Evolutionary conservation across 2,888 invertebrate species (phyloP), one percentile per base, ranked within the genome.

Genomic region (Thereva unica): DNA sequence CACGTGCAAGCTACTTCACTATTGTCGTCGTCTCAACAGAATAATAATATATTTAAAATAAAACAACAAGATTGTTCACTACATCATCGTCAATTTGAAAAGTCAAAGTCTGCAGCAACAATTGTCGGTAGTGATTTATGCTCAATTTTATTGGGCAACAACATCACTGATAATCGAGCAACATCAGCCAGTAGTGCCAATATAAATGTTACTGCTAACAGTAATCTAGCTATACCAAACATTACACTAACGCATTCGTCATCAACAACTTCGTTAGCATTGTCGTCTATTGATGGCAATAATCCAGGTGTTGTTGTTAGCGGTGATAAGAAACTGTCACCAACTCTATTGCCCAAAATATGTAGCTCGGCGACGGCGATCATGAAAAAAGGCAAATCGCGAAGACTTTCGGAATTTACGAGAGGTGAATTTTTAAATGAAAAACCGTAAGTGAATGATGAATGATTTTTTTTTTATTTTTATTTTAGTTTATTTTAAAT

Each of bases 391-490:
- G 54, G 49, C 54, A 81, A 80, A 77, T 80, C 82, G 72, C 76
- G 82, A 67, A 78, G 82, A 73, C 77, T 82, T 74, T 82, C 82
- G 72, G 81, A 81, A 76, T 81, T 81, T 77, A 82, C 82, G 75
- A 77, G 80, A 71, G 81, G 82, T 76, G 81, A 82, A 81, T 81
- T 81, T 78, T 76, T 81, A 78, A 82, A 82, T 76, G 81, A 81
- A 80, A 81, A 81, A 80, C 75, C 76, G 81, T 81, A 80, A 81
- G 81, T 81, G 23, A 23, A 23, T 23, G 23, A 23, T 69, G 50
- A 57, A 57, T 49, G 66, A 66, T 67, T 64, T 71, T 70, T 72
- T 69, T 73, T 70, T 76, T 81, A 80, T 59, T 52, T 49, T 47
- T 12, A 37, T 41, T 35, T 52, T 34, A 44, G 6, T 49, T 37